Conservation (phyloP, 2,888 invertebrate species). For the Steinernema hermaphroditum region DNA sequence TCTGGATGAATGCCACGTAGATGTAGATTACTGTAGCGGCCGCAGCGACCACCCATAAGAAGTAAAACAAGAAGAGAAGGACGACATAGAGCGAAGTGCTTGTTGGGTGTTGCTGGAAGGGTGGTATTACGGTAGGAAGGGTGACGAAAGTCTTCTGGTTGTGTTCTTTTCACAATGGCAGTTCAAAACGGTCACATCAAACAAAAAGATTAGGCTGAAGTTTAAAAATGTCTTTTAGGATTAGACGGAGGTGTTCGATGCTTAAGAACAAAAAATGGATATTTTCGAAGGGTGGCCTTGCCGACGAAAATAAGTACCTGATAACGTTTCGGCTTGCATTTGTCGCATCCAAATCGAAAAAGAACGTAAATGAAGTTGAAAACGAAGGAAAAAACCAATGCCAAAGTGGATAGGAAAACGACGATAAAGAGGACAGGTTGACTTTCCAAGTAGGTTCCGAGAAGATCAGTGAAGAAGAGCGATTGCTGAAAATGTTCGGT, state of each 20-base stretch:
- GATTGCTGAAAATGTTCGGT: constrained; percentile 5
- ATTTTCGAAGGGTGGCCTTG: no score
- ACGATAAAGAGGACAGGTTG: not conserved
- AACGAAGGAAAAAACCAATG: not conserved
- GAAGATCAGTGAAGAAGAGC: constrained; percentile 2
- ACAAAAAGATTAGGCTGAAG: not conserved
- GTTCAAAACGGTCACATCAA: not conserved
- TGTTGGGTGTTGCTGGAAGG: constrained; percentile 11
- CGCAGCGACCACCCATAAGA: not conserved
- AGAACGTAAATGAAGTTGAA: not conserved
- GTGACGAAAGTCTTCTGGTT: no score
- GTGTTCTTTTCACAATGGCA: no score
- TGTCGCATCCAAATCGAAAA: not conserved
- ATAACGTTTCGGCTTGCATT: constrained; percentile 13
- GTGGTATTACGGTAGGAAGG: no score
- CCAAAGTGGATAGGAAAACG: not conserved
- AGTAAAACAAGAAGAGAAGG: not conserved
- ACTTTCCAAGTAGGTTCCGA: not conserved
- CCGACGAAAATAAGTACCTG: no score
- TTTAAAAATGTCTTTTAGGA: not conserved
- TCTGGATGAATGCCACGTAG: not conserved
- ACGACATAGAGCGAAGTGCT: not conserved
- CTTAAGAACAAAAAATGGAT: no score
- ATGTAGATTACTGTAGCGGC: not conserved
- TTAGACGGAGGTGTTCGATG: not conserved